Percentiles rank a stretch among this genome's conserved stretches.
phyloP scores from a whole-genome alignment of 2,113 vertebrate genomes.

The Myrmecophaga tridactyla region DNA sequence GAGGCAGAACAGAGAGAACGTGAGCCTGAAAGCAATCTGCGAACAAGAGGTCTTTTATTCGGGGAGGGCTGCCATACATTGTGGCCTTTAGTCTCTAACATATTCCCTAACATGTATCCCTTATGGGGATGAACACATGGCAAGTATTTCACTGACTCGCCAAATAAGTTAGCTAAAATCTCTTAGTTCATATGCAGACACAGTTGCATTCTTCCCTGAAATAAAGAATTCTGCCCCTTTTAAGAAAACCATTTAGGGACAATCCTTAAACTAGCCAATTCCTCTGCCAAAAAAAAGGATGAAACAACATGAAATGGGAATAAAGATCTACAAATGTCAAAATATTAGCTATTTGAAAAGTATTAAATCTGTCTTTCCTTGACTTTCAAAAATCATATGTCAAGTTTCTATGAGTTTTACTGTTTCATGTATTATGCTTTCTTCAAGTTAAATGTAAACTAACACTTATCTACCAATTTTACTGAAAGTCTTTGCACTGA shows the following conservation, averaged over 20 bases:
- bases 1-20: neutral
- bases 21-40: neutral
- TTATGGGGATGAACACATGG: neutral
- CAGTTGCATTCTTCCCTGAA: neutral
- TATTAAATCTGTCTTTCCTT: neutral
- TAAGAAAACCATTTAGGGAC: neutral
- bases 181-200: neutral
- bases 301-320: neutral
- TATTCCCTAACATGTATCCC: neutral
- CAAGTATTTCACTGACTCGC: neutral
- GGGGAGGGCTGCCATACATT: neutral
- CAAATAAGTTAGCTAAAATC: neutral
- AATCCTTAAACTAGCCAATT: neutral
- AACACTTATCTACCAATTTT: conserved; percentile 18
- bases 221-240: neutral
- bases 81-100: neutral
- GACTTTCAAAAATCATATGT: neutral
- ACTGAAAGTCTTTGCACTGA: neutral
- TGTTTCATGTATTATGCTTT: neutral
- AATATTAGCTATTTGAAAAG: neutral
- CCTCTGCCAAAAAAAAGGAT: neutral
- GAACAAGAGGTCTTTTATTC: neutral
- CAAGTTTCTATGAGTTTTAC: neutral
- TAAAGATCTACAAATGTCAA: neutral
- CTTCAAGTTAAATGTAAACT: neutral